Conservation (phyloP, 2,113 vertebrate genomes). For the Accipiter virgatus region DNA sequence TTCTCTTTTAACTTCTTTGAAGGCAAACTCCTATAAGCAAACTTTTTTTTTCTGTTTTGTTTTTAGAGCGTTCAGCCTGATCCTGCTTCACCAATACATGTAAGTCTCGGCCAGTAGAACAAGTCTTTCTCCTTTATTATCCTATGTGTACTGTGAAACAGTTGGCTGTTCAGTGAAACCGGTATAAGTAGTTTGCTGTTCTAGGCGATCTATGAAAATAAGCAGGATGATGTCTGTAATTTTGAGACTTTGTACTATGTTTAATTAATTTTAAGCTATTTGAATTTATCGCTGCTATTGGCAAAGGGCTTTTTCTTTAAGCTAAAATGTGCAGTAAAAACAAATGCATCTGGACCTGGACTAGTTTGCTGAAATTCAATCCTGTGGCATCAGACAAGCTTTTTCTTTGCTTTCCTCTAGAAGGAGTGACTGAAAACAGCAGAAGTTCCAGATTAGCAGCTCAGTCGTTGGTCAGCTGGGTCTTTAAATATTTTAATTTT, state of each 20-base stretch:
- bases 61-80: constrained; percentile 95
- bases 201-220: not conserved
- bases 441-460: not conserved
- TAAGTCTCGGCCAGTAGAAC: constrained; percentile 72
- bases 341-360: not conserved
- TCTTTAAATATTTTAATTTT: not conserved
- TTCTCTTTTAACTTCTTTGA: not conserved
- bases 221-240: not conserved
- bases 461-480: not conserved
- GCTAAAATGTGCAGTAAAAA: not conserved
- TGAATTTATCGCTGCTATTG: not conserved
- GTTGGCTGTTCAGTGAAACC: not conserved
- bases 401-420: not conserved
- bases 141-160: not conserved
- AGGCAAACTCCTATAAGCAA: not conserved
- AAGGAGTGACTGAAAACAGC: not conserved
- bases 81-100: constrained; percentile 94
- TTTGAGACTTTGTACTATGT: not conserved
- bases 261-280: not conserved
- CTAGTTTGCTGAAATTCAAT: not conserved
- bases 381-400: not conserved
- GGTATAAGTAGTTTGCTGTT: not conserved
- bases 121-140: not conserved
- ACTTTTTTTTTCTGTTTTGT: constrained; percentile 42
- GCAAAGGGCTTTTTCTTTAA: not conserved